phyloP scores from a whole-genome alignment of 2,797 vertebrate genomes.

The Eulemur rubriventer region DNA sequence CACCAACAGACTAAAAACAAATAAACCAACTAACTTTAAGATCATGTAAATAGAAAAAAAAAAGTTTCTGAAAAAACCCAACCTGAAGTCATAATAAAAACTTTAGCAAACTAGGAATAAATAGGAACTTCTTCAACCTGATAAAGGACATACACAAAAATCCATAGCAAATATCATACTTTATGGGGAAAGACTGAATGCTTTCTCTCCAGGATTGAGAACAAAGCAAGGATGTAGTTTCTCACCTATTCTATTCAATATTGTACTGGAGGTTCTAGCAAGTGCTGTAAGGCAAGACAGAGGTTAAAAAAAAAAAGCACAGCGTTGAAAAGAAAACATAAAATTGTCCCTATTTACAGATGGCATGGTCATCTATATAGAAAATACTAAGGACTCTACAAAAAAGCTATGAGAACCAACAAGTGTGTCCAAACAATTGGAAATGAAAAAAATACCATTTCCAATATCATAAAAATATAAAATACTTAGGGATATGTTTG shows the following conservation, averaged over 20 bases:
- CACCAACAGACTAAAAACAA: constrained; percentile 2
- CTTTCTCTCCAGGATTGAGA: background rate
- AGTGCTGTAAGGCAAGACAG: background rate
- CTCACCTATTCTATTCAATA: background rate
- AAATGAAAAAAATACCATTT: background rate
- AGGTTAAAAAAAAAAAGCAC: background rate
- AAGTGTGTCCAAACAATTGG: background rate
- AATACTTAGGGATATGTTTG: background rate
- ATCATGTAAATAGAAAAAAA: background rate
- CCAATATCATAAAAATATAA: background rate
- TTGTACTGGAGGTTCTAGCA: background rate
- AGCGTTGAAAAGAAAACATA: background rate
- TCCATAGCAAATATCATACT: background rate
- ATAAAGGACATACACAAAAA: background rate
- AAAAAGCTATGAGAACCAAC: background rate
- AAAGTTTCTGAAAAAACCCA: background rate
- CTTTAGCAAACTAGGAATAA: background rate
- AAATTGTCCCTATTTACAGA: background rate
- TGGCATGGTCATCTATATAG: background rate
- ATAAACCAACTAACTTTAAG: background rate
- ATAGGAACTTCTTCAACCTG: constrained; percentile 20
- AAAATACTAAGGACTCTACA: background rate
- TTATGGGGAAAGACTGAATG: background rate
- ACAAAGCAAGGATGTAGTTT: background rate
- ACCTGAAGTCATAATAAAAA: background rate